phyloP scores from a whole-genome alignment of 2,888 invertebrate genomes.

The Synanthedon vespiformis region DNA sequence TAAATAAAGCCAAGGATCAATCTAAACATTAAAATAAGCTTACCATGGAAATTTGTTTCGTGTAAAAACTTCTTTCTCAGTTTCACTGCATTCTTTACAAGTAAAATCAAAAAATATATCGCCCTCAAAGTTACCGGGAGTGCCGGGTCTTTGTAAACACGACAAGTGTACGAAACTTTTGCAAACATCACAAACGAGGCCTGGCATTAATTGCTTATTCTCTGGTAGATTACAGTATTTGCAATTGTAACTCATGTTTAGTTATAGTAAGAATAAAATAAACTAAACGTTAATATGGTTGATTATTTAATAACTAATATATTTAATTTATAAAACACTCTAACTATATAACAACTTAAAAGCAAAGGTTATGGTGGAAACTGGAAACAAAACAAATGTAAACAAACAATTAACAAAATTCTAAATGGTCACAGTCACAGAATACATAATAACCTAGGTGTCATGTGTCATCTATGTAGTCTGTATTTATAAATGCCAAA shows the following conservation, averaged over 20 bases:
- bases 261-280: too few relatives aligned
- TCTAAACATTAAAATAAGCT: slow-evolving; percentile 8
- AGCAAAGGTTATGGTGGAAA: too few relatives aligned
- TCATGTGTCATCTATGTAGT: background rate
- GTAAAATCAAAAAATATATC: slow-evolving; percentile 82
- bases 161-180: slow-evolving; percentile 72
- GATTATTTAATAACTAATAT: too few relatives aligned
- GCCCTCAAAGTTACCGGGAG: slow-evolving; percentile 78
- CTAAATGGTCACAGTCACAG: too few relatives aligned
- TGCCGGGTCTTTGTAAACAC: slow-evolving; percentile 75
- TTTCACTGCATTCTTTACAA: slow-evolving; percentile 74
- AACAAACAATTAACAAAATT: too few relatives aligned
- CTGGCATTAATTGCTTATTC: slow-evolving; percentile 68
- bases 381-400: too few relatives aligned
- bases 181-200: slow-evolving; percentile 74
- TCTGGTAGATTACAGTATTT: slow-evolving; percentile 71
- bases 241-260: slow-evolving; percentile 36
- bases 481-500: too few relatives aligned
- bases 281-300: too few relatives aligned
- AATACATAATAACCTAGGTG: background rate
- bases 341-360: too few relatives aligned
- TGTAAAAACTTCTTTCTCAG: slow-evolving; percentile 67
- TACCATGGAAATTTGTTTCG: slow-evolving; percentile 80
- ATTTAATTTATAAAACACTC: too few relatives aligned
- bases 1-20: too few relatives aligned